Conservation (phyloP, 64 coral and sea anemone species). For the Montipora sp. region DNA sequence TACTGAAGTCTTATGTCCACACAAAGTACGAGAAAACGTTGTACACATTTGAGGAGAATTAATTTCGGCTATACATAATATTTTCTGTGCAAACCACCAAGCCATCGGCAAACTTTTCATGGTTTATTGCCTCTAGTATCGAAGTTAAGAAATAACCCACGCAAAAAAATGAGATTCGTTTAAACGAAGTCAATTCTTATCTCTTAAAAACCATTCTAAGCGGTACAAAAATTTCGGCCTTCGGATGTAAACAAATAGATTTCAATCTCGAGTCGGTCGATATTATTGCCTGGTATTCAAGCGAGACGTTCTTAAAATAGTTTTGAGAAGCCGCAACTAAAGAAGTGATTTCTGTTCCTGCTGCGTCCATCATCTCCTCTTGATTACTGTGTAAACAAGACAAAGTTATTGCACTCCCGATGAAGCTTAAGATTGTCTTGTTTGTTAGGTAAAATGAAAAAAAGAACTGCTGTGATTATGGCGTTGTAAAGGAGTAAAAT, state of each 20-base stretch:
- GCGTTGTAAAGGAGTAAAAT: background rate
- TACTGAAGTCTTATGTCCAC: too few species aligned
- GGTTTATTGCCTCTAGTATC: background rate
- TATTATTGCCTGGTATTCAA: background rate
- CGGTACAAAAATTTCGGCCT: background rate
- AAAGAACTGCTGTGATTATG: background rate
- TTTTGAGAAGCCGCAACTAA: background rate
- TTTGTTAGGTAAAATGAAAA: background rate
- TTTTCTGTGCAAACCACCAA: too few species aligned
- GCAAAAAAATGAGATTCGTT: background rate
- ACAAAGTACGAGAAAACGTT: too few species aligned
- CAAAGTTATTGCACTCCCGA: background rate
- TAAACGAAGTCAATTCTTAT: background rate
- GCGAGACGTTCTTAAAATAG: conserved; percentile 4
- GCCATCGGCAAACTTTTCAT: too few species aligned
- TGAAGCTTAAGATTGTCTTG: background rate
- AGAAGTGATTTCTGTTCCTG: background rate
- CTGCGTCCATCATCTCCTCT: background rate
- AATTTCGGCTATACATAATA: too few species aligned
- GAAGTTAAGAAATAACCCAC: too few species aligned
- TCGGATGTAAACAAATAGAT: conserved; percentile 4
- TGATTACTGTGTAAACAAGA: background rate
- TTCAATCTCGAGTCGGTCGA: background rate
- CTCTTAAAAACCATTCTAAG: background rate
- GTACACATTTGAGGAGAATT: too few species aligned